These are phyloP conservation scores for Barbus barbus DNA, from an alignment of 2,113 vertebrate genomes.

Conservation along the genomic window DNA sequence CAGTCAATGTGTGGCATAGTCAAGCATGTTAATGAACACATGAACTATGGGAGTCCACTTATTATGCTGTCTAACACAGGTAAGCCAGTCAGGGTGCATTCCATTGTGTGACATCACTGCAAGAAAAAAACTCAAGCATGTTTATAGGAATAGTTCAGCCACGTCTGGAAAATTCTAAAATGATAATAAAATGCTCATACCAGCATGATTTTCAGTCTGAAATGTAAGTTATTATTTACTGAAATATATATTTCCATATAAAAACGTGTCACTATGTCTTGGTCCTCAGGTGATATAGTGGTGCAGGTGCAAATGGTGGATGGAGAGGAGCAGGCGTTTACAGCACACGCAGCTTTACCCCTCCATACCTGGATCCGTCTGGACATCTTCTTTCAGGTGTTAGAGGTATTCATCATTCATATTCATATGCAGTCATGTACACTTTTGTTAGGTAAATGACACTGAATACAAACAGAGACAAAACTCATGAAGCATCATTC, in stretches of 20 bases:
- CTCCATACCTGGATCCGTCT: conserved; percentile 85
- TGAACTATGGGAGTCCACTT: conserved; percentile 79
- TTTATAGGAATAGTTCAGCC: neutral
- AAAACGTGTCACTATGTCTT: conserved; percentile 35
- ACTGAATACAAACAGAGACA: neutral
- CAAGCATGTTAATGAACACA: conserved; percentile 80
- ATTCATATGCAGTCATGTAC: neutral
- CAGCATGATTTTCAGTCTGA: neutral
- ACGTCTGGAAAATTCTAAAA: neutral
- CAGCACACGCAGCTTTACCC: conserved; percentile 73
- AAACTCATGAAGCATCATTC: neutral
- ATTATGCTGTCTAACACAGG: conserved; percentile 86
- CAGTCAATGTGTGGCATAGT: conserved; percentile 81
- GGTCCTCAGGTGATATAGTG: conserved; percentile 78
- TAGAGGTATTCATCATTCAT: conserved; percentile 72
- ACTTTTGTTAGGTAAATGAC: neutral
- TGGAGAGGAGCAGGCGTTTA: conserved; percentile 82
- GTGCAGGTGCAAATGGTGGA: conserved; percentile 82
- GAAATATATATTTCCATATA: conserved; percentile 55
- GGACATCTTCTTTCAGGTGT: conserved; percentile 80
- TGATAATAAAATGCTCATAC: neutral
- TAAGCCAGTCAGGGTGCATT: conserved; percentile 65
- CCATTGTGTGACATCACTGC: neutral
- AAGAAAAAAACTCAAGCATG: too few species aligned
- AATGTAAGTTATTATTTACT: neutral